Conservation (phyloP, 2,797 vertebrate species). For the Cynodonichthys magdalenae region DNA sequence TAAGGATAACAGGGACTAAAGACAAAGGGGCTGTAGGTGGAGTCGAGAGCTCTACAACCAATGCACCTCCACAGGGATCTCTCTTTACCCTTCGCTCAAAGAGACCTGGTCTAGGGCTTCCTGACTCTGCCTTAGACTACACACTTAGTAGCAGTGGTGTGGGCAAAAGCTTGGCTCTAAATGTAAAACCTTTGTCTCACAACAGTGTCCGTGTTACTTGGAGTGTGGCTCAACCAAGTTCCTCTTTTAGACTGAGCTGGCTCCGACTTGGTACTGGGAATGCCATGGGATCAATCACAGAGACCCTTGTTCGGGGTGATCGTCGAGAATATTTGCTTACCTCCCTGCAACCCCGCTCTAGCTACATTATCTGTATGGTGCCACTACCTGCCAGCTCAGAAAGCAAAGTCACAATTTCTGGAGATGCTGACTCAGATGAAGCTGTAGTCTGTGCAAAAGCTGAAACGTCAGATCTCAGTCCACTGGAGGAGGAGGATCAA, state of each 20-base stretch:
- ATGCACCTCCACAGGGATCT: constrained; percentile 87
- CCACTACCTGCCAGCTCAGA: constrained; percentile 83
- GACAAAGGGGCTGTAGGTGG: constrained; percentile 70
- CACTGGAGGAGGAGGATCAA: constrained; percentile 76
- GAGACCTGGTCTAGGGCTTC: constrained; percentile 85
- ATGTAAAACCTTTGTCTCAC: constrained; percentile 89
- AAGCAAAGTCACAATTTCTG: constrained; percentile 67
- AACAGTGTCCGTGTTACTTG: constrained; percentile 91
- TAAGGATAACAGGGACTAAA: constrained; percentile 67
- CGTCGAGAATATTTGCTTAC: constrained; percentile 91
- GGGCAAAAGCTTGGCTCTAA: constrained; percentile 88
- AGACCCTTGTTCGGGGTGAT: constrained; percentile 91
- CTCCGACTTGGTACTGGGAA: constrained; percentile 87
- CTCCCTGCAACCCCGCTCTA: constrained; percentile 88
- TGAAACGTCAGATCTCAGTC: constrained; percentile 83
- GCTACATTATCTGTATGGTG: constrained; percentile 94
- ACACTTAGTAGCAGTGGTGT: constrained; percentile 86
- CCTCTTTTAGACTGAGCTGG: constrained; percentile 92
- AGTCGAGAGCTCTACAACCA: constrained; percentile 74
- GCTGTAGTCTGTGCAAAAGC: constrained; percentile 91
- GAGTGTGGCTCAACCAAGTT: constrained; percentile 87
- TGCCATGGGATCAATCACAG: constrained; percentile 91
- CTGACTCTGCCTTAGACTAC: constrained; percentile 88
- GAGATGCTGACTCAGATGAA: constrained; percentile 83
- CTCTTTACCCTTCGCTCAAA: constrained; percentile 91